phyloP scores from a whole-genome alignment of 2,888 invertebrate genomes.

The Chironomus riparius region DNA sequence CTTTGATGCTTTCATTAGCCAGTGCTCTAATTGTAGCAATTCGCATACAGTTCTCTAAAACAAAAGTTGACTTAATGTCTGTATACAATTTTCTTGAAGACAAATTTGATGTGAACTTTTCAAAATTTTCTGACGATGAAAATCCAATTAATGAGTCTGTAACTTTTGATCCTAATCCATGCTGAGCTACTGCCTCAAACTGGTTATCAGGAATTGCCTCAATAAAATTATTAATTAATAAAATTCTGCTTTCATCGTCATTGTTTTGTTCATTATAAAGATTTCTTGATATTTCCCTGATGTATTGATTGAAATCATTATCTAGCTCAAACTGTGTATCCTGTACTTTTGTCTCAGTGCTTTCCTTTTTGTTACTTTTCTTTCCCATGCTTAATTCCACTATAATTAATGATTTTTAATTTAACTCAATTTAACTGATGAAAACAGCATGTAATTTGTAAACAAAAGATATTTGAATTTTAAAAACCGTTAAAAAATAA shows the following conservation, averaged over 20 bases:
- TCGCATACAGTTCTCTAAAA: conserved; percentile 57
- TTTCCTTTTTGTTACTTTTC: not conserved
- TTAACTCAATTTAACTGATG: not conserved
- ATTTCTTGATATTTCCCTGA: not conserved
- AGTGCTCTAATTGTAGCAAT: conserved; percentile 38
- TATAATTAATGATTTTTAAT: conserved; percentile 29
- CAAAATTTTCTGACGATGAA: conserved; percentile 52
- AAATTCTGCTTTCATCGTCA: conserved; percentile 42
- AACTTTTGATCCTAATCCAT: conserved; percentile 71
- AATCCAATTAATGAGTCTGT: conserved; percentile 66
- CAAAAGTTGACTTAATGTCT: conserved; percentile 71
- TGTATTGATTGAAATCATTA: not conserved
- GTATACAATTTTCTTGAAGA: conserved; percentile 59
- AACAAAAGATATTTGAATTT: not conserved
- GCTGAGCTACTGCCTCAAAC: not conserved
- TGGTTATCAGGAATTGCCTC: conserved; percentile 45
- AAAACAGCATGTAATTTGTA: not conserved
- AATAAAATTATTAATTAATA: conserved; percentile 64
- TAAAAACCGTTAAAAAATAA: not conserved
- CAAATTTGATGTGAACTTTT: conserved; percentile 54
- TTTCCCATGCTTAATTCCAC: conserved; percentile 30
- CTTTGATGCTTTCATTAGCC: conserved; percentile 28
- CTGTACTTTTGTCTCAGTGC: not conserved
- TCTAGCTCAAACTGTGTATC: not conserved
- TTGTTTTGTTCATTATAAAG: not conserved